Evolutionary conservation across 1,140 invertebrate genomes (phyloP), one percentile per base, ranked within the genome.

Genomic region (Euura lappo): DNA sequence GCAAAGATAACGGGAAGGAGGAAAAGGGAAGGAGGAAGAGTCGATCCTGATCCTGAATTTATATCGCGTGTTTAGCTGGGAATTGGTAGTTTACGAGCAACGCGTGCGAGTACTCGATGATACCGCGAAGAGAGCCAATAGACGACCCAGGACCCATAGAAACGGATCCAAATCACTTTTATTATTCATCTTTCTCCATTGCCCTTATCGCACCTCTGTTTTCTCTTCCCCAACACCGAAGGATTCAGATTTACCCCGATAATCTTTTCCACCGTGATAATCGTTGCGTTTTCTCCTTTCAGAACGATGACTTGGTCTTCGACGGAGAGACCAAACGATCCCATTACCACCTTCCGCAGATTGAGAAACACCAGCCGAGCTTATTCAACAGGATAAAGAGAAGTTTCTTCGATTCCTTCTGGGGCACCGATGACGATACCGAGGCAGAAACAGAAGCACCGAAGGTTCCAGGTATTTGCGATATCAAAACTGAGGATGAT

Each of bases 81-180:
- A 86, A 86, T 86, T 86, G 85, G 84, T 86, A 86, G 84, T 86
- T 86, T 86, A 86, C 82, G 84, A 86, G 80, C 10, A 43, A 76
- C 76, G 80, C 84, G 84, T 86, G 85, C 84, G 78, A 71, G 79
- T 81, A 84, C 81, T 85, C 3, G 45, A 44, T 13, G 69, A 70
- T 70, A 70, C 69, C 13, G 8, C 8, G 51, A 8, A 6, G 13
- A 60, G 3, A 60, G 51, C 51, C 51, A 60, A 60, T 60, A 60
- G 51, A 60, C 51, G 28, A 11, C 11, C 7, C 47, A n/a, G 51
- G 3, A n/a, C 51, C 51, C 8, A 60, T 8, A 11, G 51, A 60
- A 60, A 28, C 51, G 13, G 51, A 6, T 60, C 51, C 51, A 60
- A 60, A 60, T 60, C 51, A 60, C 51, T 60, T 60, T 60, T 60